Conservation (phyloP, 1,140 invertebrate genomes). For the Lysiphlebus fabarum region DNA sequence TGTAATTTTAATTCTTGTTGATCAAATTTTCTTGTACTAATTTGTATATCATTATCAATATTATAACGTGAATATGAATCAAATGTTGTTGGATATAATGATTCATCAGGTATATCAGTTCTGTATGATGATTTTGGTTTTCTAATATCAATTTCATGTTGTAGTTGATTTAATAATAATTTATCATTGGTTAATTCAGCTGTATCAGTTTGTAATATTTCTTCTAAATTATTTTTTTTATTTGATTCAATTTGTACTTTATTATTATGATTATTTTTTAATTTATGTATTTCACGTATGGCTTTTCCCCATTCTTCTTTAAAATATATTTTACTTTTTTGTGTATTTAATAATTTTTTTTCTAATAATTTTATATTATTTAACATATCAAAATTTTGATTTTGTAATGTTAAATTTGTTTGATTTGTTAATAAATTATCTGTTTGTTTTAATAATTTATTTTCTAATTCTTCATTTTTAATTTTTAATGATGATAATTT, state of each 20-base stretch:
- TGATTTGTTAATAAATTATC: constrained; percentile 45
- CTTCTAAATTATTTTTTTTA: constrained; percentile 43
- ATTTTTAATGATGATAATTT: constrained; percentile 42
- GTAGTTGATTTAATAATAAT: constrained; percentile 40
- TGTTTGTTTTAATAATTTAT: constrained; percentile 41
- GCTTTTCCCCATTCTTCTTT: constrained; percentile 61
- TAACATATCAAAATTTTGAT: constrained; percentile 51
- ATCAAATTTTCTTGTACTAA: constrained; percentile 26
- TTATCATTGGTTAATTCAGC: constrained; percentile 42
- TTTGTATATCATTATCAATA: constrained; percentile 22
- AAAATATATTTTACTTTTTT: constrained; percentile 59
- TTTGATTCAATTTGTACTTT: constrained; percentile 50
- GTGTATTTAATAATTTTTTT: constrained; percentile 56
- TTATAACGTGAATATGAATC: constrained; percentile 29
- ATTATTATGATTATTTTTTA: constrained; percentile 53
- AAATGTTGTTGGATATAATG: constrained; percentile 27
- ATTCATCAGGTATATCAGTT: constrained; percentile 26
- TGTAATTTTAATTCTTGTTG: constrained; percentile 37
- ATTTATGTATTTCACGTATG: constrained; percentile 56
- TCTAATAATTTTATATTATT: constrained; percentile 57
- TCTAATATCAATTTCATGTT: constrained; percentile 44
- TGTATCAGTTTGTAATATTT: constrained; percentile 42
- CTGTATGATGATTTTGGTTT: constrained; percentile 35
- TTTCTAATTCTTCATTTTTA: constrained; percentile 49
- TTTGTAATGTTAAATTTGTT: constrained; percentile 47